Conservation (phyloP, 2,113 vertebrate species). For the Strix uralensis region DNA sequence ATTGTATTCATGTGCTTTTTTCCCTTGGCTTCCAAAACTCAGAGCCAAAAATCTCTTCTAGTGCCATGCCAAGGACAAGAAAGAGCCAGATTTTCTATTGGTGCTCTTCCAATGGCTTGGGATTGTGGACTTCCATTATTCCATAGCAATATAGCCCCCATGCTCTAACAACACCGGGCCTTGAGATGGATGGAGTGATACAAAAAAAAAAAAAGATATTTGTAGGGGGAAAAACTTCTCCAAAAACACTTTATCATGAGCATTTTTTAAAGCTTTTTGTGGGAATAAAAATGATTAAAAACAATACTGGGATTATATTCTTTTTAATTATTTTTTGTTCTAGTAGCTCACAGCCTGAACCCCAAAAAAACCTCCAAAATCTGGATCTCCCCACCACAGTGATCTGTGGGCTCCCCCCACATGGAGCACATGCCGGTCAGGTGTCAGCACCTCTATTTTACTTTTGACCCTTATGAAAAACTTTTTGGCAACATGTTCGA, state of each 20-base stretch:
- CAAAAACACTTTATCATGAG: background rate
- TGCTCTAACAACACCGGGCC: background rate
- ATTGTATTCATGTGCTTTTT: background rate
- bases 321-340: background rate
- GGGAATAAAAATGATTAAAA: constrained; percentile 8
- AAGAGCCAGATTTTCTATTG: background rate
- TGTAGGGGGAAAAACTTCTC: background rate
- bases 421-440: rapidly evolving
- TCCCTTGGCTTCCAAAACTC: background rate
- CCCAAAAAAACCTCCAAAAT: background rate
- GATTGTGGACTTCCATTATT: background rate
- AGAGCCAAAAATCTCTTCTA: background rate
- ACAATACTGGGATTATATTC: background rate
- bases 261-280: constrained; percentile 3
- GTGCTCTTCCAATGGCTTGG: background rate
- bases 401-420: rapidly evolving
- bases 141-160: background rate
- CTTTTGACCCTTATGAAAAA: background rate
- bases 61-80: background rate
- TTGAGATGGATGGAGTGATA: background rate
- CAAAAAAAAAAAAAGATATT: background rate
- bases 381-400: rapidly evolving
- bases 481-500: rapidly evolving
- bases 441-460: background rate
- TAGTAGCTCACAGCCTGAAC: background rate